phyloP scores from a whole-genome alignment of 2,888 invertebrate species.

The Parnassius smintheus region DNA sequence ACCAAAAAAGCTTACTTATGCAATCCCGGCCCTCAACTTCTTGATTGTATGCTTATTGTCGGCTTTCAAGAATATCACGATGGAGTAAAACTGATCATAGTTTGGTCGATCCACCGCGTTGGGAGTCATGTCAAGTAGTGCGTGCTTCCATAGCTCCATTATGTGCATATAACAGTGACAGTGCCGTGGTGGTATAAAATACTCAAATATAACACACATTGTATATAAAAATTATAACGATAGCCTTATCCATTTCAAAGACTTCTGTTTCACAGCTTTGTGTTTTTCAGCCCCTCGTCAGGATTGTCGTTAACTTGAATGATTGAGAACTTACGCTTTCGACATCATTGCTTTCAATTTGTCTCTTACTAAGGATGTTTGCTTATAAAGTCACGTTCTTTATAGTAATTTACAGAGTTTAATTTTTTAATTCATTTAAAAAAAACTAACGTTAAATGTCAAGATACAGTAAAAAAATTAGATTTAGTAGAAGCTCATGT shows the following conservation, averaged over 20 bases:
- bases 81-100: constrained; percentile 98
- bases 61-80: constrained; percentile 97
- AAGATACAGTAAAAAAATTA: too few relatives aligned
- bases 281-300: constrained; percentile 51
- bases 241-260: too few relatives aligned
- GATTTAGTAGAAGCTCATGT: too few relatives aligned
- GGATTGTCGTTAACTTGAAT: constrained; percentile 76
- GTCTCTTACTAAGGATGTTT: constrained; percentile 56
- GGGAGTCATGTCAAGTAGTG: constrained; percentile 96
- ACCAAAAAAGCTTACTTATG: constrained; percentile 85
- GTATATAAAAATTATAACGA: too few relatives aligned
- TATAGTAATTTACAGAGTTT: too few relatives aligned
- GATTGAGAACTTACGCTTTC: constrained; percentile 79
- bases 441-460: too few relatives aligned
- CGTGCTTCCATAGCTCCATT: constrained; percentile 96
- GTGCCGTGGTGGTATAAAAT: too few relatives aligned
- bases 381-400: constrained; percentile 17
- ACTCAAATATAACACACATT: too few relatives aligned
- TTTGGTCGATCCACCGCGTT: constrained; percentile 98
- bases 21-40: constrained; percentile 92
- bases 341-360: constrained; percentile 79
- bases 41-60: constrained; percentile 97
- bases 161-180: constrained; percentile 59
- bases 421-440: too few relatives aligned
- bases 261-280: constrained; percentile 12